A percentile compares a stretch with the other conserved stretches of the same genome.
These are phyloP conservation scores for Diglossa brunneiventris DNA, from an alignment of 2,113 vertebrate genomes.

Conservation along the genomic window DNA sequence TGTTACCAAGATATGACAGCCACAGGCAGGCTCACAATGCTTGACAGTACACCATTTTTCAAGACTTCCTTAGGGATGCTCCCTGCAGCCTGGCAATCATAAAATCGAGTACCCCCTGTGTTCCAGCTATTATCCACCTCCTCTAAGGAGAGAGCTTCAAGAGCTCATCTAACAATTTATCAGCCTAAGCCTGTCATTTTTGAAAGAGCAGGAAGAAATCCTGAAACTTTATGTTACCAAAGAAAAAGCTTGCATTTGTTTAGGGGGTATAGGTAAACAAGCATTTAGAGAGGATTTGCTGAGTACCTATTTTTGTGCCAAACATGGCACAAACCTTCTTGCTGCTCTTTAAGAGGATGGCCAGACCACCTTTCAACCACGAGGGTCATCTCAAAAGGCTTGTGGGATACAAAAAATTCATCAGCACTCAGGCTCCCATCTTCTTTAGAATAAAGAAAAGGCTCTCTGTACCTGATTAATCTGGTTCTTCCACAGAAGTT, in stretches of 20 bases:
- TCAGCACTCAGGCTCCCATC: rapidly evolving
- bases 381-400: neutral
- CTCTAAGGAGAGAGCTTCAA: neutral
- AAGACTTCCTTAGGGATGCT: neutral
- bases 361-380: neutral
- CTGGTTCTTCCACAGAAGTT: neutral
- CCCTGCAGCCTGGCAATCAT: neutral
- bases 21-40: neutral
- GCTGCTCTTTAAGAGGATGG: neutral
- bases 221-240: neutral
- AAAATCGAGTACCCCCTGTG: neutral
- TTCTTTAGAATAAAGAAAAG: neutral
- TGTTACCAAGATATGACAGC: neutral
- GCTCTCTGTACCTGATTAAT: neutral
- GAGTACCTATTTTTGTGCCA: neutral
- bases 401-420: neutral
- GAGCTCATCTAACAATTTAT: neutral
- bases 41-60: neutral
- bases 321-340: neutral
- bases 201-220: neutral
- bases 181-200: neutral
- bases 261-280: neutral
- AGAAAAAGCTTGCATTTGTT: neutral
- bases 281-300: neutral
- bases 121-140: neutral